These are phyloP conservation scores for Rhamphomyia laevipes DNA, from an alignment of 2,888 invertebrate genomes.

Conservation along the genomic window DNA sequence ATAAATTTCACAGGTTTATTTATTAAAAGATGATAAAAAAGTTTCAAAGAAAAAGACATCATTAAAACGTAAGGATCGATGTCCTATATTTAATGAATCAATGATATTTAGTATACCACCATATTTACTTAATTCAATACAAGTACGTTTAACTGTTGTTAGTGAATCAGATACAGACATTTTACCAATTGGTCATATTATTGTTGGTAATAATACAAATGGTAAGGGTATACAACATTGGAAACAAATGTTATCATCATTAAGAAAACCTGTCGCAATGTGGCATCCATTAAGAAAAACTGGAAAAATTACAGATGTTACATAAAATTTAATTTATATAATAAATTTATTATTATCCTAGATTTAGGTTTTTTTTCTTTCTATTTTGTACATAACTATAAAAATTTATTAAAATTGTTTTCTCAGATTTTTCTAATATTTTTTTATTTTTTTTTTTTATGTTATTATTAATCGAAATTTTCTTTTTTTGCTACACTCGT, in stretches of 20 bases:
- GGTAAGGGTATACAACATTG: constrained; percentile 65
- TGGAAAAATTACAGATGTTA: constrained; percentile 7
- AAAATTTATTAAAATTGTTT: no score
- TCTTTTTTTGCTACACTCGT: no score
- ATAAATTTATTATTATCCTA: no score
- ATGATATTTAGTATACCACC: constrained; percentile 75
- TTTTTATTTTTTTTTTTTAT: no score
- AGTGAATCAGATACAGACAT: constrained; percentile 35
- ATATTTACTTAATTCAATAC: constrained; percentile 55
- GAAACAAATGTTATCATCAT: constrained; percentile 72
- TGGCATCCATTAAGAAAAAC: constrained; percentile 60
- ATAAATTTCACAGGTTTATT: constrained; percentile 55
- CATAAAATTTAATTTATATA: constrained; percentile 3
- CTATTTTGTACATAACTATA: no score
- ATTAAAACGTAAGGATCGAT: constrained; percentile 57
- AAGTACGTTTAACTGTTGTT: constrained; percentile 55
- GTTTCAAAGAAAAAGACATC: constrained; percentile 72
- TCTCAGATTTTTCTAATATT: no score
- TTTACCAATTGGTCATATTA: constrained; percentile 61
- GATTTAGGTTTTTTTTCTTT: no score
- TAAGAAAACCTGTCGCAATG: constrained; percentile 72
- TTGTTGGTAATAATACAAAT: constrained; percentile 59
- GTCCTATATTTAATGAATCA: constrained; percentile 73
- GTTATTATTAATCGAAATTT: no score
- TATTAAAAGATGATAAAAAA: constrained; percentile 69